Conservation (phyloP, 1,140 invertebrate genomes). For the Dendroctonus valens region DNA sequence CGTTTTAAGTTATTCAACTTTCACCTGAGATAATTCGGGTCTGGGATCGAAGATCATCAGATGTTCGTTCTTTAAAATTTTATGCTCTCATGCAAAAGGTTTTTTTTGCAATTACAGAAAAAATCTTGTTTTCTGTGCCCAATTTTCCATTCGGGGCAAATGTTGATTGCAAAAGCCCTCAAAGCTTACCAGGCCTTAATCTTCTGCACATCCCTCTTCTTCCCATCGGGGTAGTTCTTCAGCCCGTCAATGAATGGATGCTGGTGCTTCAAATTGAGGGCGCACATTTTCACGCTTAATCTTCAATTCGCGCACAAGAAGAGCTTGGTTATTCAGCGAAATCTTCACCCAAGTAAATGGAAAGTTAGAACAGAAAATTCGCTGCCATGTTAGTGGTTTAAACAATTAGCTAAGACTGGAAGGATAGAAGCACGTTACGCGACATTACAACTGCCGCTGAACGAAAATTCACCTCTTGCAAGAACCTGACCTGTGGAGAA, state of each 20-base stretch:
- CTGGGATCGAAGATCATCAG: no score
- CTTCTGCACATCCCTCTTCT: conserved; percentile 42
- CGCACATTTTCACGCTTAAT: conserved; percentile 16
- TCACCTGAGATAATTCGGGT: no score
- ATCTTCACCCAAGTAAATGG: no score
- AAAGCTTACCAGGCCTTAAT: conserved; percentile 44
- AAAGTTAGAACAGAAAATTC: no score
- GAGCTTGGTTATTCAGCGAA: no score
- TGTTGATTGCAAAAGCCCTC: neutral
- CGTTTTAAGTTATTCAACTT: no score
- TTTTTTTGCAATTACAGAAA: neutral
- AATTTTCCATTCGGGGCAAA: neutral
- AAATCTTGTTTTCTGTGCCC: no score
- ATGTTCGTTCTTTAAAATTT: no score
- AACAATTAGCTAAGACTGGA: no score
- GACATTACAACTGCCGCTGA: neutral
- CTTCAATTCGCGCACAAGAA: no score
- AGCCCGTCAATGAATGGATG: conserved; percentile 45
- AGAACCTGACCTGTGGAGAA: conserved; percentile 8
- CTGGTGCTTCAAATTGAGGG: conserved; percentile 22
- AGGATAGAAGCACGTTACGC: neutral
- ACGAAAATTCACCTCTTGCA: conserved; percentile 13
- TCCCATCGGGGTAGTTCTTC: conserved; percentile 39
- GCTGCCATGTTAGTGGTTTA: no score
- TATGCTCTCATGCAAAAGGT: no score